phyloP scores from a whole-genome alignment of 2,888 invertebrate species.

The Ophion costatus region DNA sequence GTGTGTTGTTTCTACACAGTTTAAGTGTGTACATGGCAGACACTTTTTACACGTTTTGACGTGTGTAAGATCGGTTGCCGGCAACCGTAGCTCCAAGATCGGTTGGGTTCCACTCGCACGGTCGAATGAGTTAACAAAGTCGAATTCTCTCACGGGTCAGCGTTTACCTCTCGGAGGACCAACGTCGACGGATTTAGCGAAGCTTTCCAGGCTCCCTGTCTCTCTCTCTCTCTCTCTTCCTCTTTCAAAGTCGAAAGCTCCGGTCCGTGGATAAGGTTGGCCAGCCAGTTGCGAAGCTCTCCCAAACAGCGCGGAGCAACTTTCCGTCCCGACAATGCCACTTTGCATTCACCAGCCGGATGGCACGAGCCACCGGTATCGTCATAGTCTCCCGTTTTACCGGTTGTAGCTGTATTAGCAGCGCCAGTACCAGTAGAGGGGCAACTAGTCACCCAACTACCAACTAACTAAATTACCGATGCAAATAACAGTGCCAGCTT shows the following conservation, averaged over 20 bases:
- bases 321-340: conserved; percentile 74
- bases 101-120: conserved; percentile 8
- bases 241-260: conserved; percentile 22
- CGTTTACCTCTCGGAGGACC: conserved; percentile 11
- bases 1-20: too few species aligned
- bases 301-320: conserved; percentile 19
- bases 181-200: conserved; percentile 36
- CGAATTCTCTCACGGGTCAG: conserved; percentile 36
- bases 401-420: conserved; percentile 22
- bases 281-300: conserved; percentile 68
- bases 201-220: conserved; percentile 29
- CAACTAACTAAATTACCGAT: conserved; percentile 80
- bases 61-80: too few species aligned
- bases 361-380: conserved; percentile 63
- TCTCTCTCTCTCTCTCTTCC: background rate
- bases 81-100: background rate
- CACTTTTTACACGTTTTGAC: too few species aligned
- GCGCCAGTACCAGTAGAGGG: background rate
- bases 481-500: conserved; percentile 81
- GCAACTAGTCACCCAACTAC: conserved; percentile 66
- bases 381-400: conserved; percentile 52
- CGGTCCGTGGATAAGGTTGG: conserved; percentile 19
- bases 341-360: conserved; percentile 77
- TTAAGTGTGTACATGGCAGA: too few species aligned
- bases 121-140: conserved; percentile 46